Conservation (phyloP, 1,140 invertebrate genomes). For the Bicyclus anynana region DNA sequence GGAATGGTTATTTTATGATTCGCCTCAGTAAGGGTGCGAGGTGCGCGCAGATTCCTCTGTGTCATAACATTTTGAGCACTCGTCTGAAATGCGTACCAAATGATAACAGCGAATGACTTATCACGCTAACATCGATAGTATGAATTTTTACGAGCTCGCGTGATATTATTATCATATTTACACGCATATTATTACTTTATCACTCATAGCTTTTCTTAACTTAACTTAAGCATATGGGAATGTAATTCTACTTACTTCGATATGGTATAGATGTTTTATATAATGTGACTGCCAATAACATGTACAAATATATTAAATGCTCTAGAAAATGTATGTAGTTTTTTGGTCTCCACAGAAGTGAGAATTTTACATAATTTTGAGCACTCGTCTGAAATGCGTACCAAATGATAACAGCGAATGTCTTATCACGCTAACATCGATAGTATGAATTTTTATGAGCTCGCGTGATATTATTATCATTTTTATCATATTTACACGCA, state of each 20-base stretch:
- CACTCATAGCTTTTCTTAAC: no score
- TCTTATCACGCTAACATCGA: background rate
- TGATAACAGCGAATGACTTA: conserved; percentile 36
- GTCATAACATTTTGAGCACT: conserved; percentile 70
- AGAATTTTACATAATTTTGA: no score
- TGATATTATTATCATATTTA: no score
- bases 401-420: conserved; percentile 40
- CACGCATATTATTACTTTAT: no score
- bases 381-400: conserved; percentile 37
- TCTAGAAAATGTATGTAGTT: no score
- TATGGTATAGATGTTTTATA: no score
- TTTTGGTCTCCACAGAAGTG: no score
- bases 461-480: no score
- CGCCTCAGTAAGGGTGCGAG: conserved; percentile 41
- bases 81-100: conserved; percentile 34
- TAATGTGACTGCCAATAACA: no score
- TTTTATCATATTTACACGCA: background rate
- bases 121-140: background rate
- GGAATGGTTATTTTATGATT: conserved; percentile 71
- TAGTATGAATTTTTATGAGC: conserved; percentile 13
- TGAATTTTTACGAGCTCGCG: conserved; percentile 11
- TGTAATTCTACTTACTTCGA: no score
- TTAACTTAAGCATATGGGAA: no score
- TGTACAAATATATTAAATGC: no score
- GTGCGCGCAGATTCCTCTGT: conserved; percentile 45